phyloP scores from a whole-genome alignment of 2,888 invertebrate genomes.

The Drosophila nr. medialis region DNA sequence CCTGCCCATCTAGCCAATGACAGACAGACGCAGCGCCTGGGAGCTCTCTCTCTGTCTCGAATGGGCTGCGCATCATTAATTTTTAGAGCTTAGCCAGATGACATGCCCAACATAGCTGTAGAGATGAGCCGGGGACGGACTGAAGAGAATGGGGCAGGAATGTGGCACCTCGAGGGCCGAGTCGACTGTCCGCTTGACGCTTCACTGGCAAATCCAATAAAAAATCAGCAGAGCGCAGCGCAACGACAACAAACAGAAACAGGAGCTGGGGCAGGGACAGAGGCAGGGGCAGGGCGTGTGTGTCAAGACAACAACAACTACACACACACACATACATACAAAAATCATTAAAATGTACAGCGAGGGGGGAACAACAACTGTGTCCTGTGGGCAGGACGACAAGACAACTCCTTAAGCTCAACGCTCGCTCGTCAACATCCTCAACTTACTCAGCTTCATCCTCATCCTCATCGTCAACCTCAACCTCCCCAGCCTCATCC shows the following conservation, averaged over 20 bases:
- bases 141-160: slow-evolving; percentile 17
- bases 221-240: slow-evolving; percentile 53
- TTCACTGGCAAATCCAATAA: slow-evolving; percentile 70
- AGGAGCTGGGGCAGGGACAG: slow-evolving; percentile 16
- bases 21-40: slow-evolving; percentile 44
- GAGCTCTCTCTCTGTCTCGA: slow-evolving; percentile 50
- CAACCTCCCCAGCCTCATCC: slow-evolving; percentile 17
- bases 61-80: slow-evolving; percentile 84
- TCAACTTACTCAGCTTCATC: slow-evolving; percentile 2
- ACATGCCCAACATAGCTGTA: slow-evolving; percentile 73
- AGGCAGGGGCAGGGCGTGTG: slow-evolving; percentile 26
- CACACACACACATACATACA: slow-evolving; percentile 9
- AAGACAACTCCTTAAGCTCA: slow-evolving; percentile 54
- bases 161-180: slow-evolving; percentile 46
- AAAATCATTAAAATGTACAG: slow-evolving; percentile 69
- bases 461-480: background rate
- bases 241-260: slow-evolving; percentile 47
- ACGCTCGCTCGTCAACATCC: slow-evolving; percentile 15
- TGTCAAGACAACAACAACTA: slow-evolving; percentile 50
- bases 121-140: slow-evolving; percentile 18
- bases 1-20: slow-evolving; percentile 65
- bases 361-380: slow-evolving; percentile 27
- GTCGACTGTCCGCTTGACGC: slow-evolving; percentile 57
- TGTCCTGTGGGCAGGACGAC: slow-evolving; percentile 48
- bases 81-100: slow-evolving; percentile 85